Base-by-base conservation (phyloP, 2,797 vertebrate genomes). In the Gobionotothen gibberifrons region DNA sequence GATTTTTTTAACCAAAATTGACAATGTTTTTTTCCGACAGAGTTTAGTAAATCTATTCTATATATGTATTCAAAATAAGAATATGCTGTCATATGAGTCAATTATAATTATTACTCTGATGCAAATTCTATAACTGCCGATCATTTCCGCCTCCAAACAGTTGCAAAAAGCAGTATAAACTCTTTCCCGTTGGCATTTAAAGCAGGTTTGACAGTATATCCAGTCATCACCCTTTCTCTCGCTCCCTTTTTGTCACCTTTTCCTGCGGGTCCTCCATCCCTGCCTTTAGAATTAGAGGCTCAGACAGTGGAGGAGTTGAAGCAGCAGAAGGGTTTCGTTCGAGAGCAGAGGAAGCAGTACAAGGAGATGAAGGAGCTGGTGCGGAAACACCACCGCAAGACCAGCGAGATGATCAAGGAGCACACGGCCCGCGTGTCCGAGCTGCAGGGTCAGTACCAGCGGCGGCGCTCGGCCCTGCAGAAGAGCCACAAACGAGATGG, bases 321-420 rank as follows among this genome's bases (percentile, higher is more conserved):
- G 87, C 98, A 99, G 63, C 96, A 98, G 87, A 99, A 99, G 71
- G 92, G 95, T 0, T 98, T 98, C 57, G 96, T 98, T 29, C 96
- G 97, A 14, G 97, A 99, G 82, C 97, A 99, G 78, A 96, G 96
- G 89, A 98, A 96, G 67, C 97, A 99, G 91, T 99, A 99, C 93
- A 99, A 99, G 85, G 98, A 99, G 90, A 96, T 99, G 95, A 99
- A 99, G 92, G 98, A 99, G 79, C 94, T 99, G 78, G 96, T 98
- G 7, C 96, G 96, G 80, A 97, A 95, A 71, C 98, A 99, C 79
- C 97, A 99, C 91, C 97, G 97, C 92, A 98, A 97, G 92, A 98
- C 97, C 69, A 96, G 95, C 0, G 97, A 99, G 89, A 93, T 99
- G 66, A 98, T 99, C 86, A 99, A 98, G 86, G 97, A 99, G 78